Base-by-base conservation (phyloP, 2,113 vertebrate genomes). In the Tapirus terrestris region DNA sequence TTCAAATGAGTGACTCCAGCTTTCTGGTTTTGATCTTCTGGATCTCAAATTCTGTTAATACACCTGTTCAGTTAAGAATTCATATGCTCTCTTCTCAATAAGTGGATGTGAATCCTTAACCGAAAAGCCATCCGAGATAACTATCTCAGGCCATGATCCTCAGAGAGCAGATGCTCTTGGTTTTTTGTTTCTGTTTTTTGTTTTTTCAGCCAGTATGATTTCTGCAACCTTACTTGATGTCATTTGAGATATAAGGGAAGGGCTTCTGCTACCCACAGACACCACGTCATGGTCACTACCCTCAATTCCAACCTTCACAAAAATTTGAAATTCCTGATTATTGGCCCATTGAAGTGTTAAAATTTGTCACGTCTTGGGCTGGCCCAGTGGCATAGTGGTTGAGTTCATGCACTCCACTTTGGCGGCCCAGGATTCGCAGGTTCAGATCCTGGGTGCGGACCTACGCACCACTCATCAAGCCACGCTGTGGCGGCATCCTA, bases 41-140 rank as follows among this genome's bases (percentile, higher is more conserved):
- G 14, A 16, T 92, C 90, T 97, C 94, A 75, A 23, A 79, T 81
- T 88, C 91, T 85, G 8, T 81, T 29, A 31, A 43, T 84, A 70
- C 73, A 89, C 68, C 89, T 94, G 95, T 65, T 87, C 58, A 48
- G 33, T 83, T 79, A 89, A 96, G 65, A 85, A 82, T 85, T 45
- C 39, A n/a, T 63, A 39, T 13, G 23, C 27, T 95, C n/a, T 75
- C 2, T 88, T 92, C 93, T 94, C 73, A n/a, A 82, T 72, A 75
- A 77, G 65, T 25, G 39, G 27, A 73, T 31, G 13, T 20, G 36
- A 67, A 43, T 39, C 48, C 51, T 73, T 84, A 56, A 67, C 58
- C 58, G 39, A 48, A 91, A 48, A 95, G 61, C 67, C 89, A 72
- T 53, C 75, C 27, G 17, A 12, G 56, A 65, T 31, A 48, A 72